These are phyloP conservation scores for Epirrhoe tristata DNA, from an alignment of 2,888 invertebrate species.

Conservation along the genomic window DNA sequence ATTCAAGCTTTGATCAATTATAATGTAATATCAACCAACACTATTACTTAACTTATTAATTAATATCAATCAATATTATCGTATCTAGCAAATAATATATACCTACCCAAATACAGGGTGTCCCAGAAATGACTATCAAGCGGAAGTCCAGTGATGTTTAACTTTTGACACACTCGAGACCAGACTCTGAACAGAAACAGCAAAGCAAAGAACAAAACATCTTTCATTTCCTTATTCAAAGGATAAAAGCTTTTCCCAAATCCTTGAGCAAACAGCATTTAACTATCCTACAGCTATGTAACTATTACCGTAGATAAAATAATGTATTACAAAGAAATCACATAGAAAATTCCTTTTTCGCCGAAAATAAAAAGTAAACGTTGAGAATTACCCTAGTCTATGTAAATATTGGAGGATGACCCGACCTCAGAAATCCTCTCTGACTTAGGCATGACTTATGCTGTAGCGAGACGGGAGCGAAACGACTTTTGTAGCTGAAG, in stretches of 20 bases:
- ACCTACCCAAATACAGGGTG: too few species aligned
- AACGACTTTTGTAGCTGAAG: neutral
- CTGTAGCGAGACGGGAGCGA: neutral
- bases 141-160: too few species aligned
- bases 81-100: neutral
- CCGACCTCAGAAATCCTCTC: slow-evolving; percentile 32
- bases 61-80: neutral
- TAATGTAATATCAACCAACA: neutral
- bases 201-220: slow-evolving; percentile 22
- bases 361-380: slow-evolving; percentile 41
- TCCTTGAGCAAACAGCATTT: slow-evolving; percentile 35
- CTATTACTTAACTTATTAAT: neutral
- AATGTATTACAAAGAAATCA: slow-evolving; percentile 35
- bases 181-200: neutral
- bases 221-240: slow-evolving; percentile 30
- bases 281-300: slow-evolving; percentile 15
- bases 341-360: slow-evolving; percentile 38
- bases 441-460: neutral
- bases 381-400: slow-evolving; percentile 39
- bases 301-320: too few species aligned
- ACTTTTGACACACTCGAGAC: neutral
- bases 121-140: too few species aligned
- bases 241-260: slow-evolving; percentile 37
- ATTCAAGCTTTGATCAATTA: neutral
- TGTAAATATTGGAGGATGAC: slow-evolving; percentile 42